phyloP scores from a whole-genome alignment of 1,140 invertebrate species.

The Arctopsyche grandis region DNA sequence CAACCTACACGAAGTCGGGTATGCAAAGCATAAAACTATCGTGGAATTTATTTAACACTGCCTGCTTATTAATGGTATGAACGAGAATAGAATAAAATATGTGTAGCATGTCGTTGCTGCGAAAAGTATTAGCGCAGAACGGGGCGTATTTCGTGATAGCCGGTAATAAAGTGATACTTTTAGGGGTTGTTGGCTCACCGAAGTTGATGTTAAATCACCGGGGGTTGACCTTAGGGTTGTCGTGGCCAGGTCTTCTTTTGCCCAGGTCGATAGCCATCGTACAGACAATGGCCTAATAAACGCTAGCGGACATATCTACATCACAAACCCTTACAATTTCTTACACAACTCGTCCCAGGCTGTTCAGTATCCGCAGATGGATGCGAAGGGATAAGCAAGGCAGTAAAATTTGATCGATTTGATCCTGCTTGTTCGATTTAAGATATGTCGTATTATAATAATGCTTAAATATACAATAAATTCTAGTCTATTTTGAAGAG shows the following conservation, averaged over 20 bases:
- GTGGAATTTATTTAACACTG: too few species aligned
- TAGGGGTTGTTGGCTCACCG: not conserved
- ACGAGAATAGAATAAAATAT: too few species aligned
- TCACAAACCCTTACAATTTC: not conserved
- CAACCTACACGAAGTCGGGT: too few species aligned
- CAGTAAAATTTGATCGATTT: too few species aligned
- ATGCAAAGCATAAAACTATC: too few species aligned
- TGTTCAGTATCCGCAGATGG: conserved; percentile 1
- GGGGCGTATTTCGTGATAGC: conserved; percentile 10
- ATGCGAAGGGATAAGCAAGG: too few species aligned
- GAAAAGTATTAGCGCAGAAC: not conserved
- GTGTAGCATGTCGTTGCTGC: too few species aligned
- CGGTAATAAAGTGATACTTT: conserved; percentile 25
- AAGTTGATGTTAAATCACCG: not conserved
- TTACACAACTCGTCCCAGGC: not conserved
- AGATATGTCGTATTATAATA: too few species aligned
- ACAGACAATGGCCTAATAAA: not conserved
- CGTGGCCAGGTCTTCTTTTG: not conserved
- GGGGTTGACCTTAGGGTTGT: not conserved
- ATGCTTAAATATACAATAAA: too few species aligned
- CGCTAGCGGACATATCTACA: not conserved
- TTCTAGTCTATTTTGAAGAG: too few species aligned
- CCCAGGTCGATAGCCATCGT: not conserved
- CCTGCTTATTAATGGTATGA: too few species aligned
- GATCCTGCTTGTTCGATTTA: too few species aligned